Percentiles rank a stretch among this genome's conserved stretches.
Evolutionary conservation across 2,113 vertebrate species (phyloP).

Genomic region (Marmota flaviventris): DNA sequence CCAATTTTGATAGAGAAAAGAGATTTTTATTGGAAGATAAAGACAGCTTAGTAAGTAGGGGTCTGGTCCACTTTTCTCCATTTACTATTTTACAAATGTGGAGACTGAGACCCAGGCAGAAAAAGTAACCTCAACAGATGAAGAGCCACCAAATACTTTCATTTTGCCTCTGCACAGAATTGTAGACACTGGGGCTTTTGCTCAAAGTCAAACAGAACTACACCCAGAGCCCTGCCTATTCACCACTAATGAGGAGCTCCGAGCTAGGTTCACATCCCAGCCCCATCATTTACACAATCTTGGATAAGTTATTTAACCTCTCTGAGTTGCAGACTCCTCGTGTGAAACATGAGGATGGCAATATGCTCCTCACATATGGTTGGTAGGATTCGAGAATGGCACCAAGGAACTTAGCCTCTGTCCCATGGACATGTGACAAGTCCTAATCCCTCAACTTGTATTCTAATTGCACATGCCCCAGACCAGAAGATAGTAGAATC

Average conservation of each 20-base stretch:
- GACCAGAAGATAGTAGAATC: slow-evolving; percentile 45
- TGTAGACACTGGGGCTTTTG: not conserved
- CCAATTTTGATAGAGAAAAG: slow-evolving; percentile 7
- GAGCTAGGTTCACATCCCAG: not conserved
- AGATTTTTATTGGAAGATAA: not conserved
- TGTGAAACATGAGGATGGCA: slow-evolving; percentile 10
- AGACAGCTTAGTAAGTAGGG: not conserved
- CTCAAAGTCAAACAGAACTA: not conserved
- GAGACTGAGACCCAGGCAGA: not conserved
- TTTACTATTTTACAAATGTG: slow-evolving; percentile 30
- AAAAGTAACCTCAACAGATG: not conserved
- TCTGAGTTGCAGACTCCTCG: not conserved
- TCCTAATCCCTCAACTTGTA: slow-evolving; percentile 17
- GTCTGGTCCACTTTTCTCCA: not conserved
- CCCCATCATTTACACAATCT: not conserved
- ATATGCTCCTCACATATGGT: not conserved
- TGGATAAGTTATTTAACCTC: not conserved
- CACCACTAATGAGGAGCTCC: not conserved
- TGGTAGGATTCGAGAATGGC: not conserved
- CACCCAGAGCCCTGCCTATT: not conserved
- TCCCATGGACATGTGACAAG: not conserved
- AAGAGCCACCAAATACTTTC: not conserved
- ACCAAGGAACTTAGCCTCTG: not conserved
- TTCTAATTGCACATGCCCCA: slow-evolving; percentile 37
- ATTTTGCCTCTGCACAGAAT: not conserved